These are phyloP conservation scores for Aphodius sticticus DNA, from an alignment of 2,888 invertebrate genomes.

Conservation along the genomic window DNA sequence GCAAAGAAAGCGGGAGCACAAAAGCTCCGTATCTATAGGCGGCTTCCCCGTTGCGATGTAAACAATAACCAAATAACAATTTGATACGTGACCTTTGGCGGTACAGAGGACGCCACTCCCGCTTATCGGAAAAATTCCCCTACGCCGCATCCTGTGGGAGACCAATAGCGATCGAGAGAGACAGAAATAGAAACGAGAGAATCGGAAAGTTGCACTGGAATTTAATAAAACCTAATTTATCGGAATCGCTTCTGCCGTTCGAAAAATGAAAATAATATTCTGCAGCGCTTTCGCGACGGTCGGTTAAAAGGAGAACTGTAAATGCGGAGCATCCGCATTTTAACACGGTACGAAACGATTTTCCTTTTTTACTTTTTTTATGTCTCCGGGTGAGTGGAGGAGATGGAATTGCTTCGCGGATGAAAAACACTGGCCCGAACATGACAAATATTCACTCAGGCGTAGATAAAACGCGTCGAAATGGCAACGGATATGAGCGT, in stretches of 20 bases:
- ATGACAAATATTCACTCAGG: constrained; percentile 23
- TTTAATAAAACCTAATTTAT: constrained; percentile 27
- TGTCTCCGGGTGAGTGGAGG: neutral
- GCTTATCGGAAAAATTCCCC: neutral
- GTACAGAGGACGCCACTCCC: neutral
- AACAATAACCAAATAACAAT: constrained; percentile 4
- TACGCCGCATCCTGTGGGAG: neutral
- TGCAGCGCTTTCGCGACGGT: constrained; percentile 17
- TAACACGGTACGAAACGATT: neutral
- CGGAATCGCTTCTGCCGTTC: constrained; percentile 16
- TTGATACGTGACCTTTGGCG: neutral
- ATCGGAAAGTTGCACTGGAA: constrained; percentile 16
- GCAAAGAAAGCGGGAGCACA: neutral
- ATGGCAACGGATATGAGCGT: constrained; percentile 11
- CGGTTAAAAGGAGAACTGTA: neutral
- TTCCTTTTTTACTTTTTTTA: neutral
- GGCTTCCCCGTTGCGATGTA: neutral
- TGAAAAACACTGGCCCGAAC: constrained; percentile 18
- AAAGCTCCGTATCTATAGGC: neutral
- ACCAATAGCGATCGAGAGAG: neutral
- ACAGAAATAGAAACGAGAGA: neutral
- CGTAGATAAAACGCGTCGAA: constrained; percentile 15
- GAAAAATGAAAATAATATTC: constrained; percentile 21
- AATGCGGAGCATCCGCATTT: neutral
- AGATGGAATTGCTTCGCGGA: neutral